Conservation (phyloP, 2,888 invertebrate genomes). For the Galerucella pusilla region DNA sequence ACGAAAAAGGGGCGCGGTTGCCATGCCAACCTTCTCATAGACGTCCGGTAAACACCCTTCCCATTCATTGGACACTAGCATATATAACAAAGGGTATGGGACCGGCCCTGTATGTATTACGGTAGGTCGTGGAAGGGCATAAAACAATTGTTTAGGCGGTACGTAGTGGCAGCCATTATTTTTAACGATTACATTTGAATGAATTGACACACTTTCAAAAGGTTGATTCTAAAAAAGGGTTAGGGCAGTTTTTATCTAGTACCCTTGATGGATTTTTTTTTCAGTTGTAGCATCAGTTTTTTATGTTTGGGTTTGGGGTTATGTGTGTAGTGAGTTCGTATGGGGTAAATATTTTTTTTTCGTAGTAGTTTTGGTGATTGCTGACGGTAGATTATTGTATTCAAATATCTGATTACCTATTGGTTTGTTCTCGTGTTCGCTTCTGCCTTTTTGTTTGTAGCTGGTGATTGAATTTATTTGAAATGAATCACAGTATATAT, state of each 20-base stretch:
- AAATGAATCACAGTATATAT: not conserved
- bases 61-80: slow-evolving; percentile 55
- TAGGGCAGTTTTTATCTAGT: slow-evolving; percentile 31
- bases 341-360: slow-evolving; percentile 36
- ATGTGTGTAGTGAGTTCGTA: slow-evolving; percentile 28
- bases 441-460: not conserved
- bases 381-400: not conserved
- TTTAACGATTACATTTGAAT: slow-evolving; percentile 25
- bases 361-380: slow-evolving; percentile 1
- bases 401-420: not conserved
- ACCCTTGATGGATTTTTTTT: slow-evolving; percentile 31
- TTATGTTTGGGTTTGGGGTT: slow-evolving; percentile 24
- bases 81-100: slow-evolving; percentile 53
- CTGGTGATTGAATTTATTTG: not conserved
- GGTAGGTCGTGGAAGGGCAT: slow-evolving; percentile 52
- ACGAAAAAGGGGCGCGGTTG: slow-evolving; percentile 55
- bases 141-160: slow-evolving; percentile 59
- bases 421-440: not conserved
- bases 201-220: slow-evolving; percentile 39
- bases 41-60: slow-evolving; percentile 59
- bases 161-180: slow-evolving; percentile 53
- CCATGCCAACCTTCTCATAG: slow-evolving; percentile 55
- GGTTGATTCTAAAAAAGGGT: slow-evolving; percentile 40
- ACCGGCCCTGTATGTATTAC: slow-evolving; percentile 54
- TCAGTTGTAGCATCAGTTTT: slow-evolving; percentile 27